Conservation (phyloP, 2,888 invertebrate species). For the Aphodius granarius region DNA sequence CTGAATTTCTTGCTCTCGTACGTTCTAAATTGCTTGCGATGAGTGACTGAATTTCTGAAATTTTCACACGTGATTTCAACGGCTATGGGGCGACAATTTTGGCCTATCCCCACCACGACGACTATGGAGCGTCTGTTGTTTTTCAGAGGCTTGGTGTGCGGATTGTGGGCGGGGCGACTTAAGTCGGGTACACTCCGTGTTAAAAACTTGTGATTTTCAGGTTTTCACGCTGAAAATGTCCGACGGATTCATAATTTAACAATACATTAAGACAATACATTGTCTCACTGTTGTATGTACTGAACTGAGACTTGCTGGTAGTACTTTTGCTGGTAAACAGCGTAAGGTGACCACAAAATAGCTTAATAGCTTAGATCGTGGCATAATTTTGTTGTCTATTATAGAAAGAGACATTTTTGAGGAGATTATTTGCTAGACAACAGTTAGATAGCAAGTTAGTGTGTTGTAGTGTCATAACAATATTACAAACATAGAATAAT, state of each 20-base stretch:
- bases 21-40: constrained; percentile 26
- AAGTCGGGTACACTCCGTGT: neutral
- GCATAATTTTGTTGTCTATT: no score
- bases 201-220: neutral
- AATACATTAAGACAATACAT: no score
- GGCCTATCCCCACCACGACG: constrained; percentile 32
- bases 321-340: no score
- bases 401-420: no score
- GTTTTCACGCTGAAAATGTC: neutral
- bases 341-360: no score
- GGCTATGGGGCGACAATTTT: constrained; percentile 35
- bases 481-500: no score
- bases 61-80: constrained; percentile 54
- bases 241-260: neutral
- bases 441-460: no score
- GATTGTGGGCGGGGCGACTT: constrained; percentile 24
- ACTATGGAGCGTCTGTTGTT: neutral
- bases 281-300: neutral
- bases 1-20: constrained; percentile 43
- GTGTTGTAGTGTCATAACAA: no score
- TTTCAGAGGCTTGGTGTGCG: constrained; percentile 26
- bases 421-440: no score
- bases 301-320: neutral
- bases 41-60: constrained; percentile 48
- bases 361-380: no score